Conservation (phyloP, 2,888 invertebrate genomes). For the Sacculina carcini region DNA sequence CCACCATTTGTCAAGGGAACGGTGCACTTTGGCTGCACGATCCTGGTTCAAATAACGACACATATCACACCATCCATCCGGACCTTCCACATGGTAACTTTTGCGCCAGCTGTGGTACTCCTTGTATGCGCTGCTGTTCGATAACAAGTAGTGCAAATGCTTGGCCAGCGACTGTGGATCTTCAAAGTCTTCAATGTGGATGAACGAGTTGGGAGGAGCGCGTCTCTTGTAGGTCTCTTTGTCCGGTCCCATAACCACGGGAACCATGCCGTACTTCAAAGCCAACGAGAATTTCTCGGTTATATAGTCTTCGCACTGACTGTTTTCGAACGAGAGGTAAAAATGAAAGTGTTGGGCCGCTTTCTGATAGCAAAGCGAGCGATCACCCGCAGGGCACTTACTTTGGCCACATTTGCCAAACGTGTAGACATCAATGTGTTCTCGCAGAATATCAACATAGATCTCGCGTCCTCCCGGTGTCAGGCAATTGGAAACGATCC, state of each 20-base stretch:
- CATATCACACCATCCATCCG: background rate
- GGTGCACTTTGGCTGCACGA: too few relatives aligned
- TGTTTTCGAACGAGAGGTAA: background rate
- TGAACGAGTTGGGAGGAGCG: slow-evolving; percentile 6
- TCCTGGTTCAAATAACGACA: background rate
- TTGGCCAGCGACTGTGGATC: slow-evolving; percentile 1
- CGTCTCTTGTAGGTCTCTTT: background rate
- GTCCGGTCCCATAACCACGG: slow-evolving; percentile 5
- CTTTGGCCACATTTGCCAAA: background rate
- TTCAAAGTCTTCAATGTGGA: slow-evolving; percentile 6
- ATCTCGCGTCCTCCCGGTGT: background rate
- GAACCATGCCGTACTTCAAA: background rate
- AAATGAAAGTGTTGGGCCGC: background rate
- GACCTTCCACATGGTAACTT: background rate
- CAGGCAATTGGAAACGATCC: background rate
- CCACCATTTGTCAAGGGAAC: too few relatives aligned
- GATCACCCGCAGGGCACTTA: background rate
- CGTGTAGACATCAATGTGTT: background rate
- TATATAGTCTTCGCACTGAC: background rate
- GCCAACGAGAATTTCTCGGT: background rate
- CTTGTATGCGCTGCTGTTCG: background rate
- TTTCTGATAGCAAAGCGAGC: background rate
- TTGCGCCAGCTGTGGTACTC: background rate
- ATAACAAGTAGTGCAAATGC: background rate
- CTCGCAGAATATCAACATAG: background rate